Evolutionary conservation across 2,888 invertebrate genomes (phyloP).

Genomic region (Scaeva pyrastri): DNA sequence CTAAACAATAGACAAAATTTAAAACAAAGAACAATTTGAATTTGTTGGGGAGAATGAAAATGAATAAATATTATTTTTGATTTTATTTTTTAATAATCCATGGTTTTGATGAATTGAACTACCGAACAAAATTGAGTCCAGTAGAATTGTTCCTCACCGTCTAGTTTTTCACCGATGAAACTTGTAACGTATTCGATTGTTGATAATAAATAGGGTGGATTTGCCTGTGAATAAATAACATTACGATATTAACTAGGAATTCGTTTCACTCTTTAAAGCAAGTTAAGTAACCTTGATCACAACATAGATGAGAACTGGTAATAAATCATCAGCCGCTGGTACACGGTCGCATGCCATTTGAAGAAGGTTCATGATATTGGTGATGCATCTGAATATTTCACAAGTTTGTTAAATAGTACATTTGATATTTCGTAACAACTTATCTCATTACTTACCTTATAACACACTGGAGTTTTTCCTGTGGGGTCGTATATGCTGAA

Average conservation of each 20-base stretch:
- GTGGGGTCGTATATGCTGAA: slow-evolving; percentile 95
- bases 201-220: slow-evolving; percentile 96
- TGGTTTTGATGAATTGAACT: slow-evolving; percentile 98
- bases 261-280: not conserved
- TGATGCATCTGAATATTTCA: slow-evolving; percentile 88
- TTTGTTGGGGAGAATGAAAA: slow-evolving; percentile 20
- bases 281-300: slow-evolving; percentile 91
- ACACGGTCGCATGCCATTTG: slow-evolving; percentile 92
- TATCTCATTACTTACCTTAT: slow-evolving; percentile 80
- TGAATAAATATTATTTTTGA: slow-evolving; percentile 51
- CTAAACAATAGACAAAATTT: slow-evolving; percentile 32
- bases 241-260: not conserved
- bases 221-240: slow-evolving; percentile 87
- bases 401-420: not conserved
- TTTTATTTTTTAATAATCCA: slow-evolving; percentile 85
- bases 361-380: slow-evolving; percentile 96
- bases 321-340: slow-evolving; percentile 97
- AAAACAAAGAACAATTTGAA: slow-evolving; percentile 34
- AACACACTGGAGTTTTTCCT: slow-evolving; percentile 89
- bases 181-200: slow-evolving; percentile 98
- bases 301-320: slow-evolving; percentile 98
- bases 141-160: slow-evolving; percentile 97
- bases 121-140: slow-evolving; percentile 99
- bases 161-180: slow-evolving; percentile 92
- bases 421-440: no score